Conservation (phyloP, 2,797 vertebrate species). For the Anabas testudineus region DNA sequence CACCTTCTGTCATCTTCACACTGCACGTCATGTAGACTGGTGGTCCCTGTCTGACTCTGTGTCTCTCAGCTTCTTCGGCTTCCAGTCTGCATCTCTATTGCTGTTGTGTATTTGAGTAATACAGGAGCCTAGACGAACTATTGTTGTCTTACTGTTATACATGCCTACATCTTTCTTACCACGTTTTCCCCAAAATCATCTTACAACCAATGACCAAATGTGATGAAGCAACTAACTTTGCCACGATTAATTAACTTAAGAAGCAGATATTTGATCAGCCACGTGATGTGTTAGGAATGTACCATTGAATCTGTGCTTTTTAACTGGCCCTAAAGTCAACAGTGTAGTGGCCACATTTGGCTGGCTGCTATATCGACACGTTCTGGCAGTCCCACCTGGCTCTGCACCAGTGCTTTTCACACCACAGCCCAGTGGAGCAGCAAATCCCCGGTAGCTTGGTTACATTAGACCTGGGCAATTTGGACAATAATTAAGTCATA, state of each 20-base stretch:
- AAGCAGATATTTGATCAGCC: slow-evolving; percentile 8
- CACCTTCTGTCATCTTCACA: slow-evolving; percentile 82
- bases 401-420: slow-evolving; percentile 66
- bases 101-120: slow-evolving; percentile 6
- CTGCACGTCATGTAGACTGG: slow-evolving; percentile 40
- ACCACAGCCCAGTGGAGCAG: slow-evolving; percentile 69
- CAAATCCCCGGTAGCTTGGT: slow-evolving; percentile 70
- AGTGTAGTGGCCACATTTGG: slow-evolving; percentile 49
- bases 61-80: slow-evolving; percentile 32
- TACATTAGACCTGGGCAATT: slow-evolving; percentile 75
- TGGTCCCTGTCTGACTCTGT: slow-evolving; percentile 52
- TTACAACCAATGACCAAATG: neutral
- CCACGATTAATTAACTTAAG: neutral
- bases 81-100: slow-evolving; percentile 4
- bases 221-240: neutral
- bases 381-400: slow-evolving; percentile 68
- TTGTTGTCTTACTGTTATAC: too few species aligned
- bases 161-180: neutral
- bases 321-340: slow-evolving; percentile 48
- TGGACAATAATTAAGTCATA: slow-evolving; percentile 86
- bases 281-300: neutral
- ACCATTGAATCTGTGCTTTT: slow-evolving; percentile 6
- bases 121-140: neutral
- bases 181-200: neutral
- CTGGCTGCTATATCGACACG: slow-evolving; percentile 38